Evolutionary conservation across 1,140 invertebrate species (phyloP), one percentile per base, ranked within the genome.

Genomic region (Drosophila aff.): DNA sequence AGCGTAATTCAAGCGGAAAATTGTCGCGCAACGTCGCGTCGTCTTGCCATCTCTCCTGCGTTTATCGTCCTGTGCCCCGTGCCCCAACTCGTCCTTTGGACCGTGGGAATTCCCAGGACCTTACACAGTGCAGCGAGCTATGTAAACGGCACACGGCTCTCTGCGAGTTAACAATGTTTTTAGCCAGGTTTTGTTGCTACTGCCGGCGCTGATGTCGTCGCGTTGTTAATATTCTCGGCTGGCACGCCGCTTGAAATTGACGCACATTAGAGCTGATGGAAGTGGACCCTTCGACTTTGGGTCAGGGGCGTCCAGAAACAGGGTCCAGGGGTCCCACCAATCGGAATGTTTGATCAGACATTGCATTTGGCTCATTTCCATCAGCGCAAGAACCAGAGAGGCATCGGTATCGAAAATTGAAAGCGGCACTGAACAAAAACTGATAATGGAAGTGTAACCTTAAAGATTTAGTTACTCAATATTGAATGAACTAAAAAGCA

Each of bases 1-100:
- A 90, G 85, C 82, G 86, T 89, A 89, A 89, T 89, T 89, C 85
- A 89, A 90, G 85, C 85, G 86, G 85, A 89, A 89, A 89, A 89
- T 89, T 89, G 85, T 90, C 85, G 85, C 85, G 85, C 82, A 90
- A 89, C 81, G 85, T 79, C 86, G 87, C 85, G 83, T 85, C 81
- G 69, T 89, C 75, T 89, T 89, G 84, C 82, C 72, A 52, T 83
- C 68, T 55, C 69, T 50, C 74, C 74, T 55, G 36, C 53, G 53
- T 57, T 57, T 57, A 72, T 64, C 82, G 77, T 59, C 68, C 62
- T 64, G 65, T 28, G 59, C 6, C 38, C 61, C 38, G 44, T 26
- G 33, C 33, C 33, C 33, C 47, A 33, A 18, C 53, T 10, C 53
- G 21, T 57, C 53, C 53, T 23, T 16, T 40, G 53, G 53, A 57